Evolutionary conservation across 2,888 invertebrate genomes (phyloP), one percentile per base, ranked within the genome.

Genomic region (Agrochola macilenta): DNA sequence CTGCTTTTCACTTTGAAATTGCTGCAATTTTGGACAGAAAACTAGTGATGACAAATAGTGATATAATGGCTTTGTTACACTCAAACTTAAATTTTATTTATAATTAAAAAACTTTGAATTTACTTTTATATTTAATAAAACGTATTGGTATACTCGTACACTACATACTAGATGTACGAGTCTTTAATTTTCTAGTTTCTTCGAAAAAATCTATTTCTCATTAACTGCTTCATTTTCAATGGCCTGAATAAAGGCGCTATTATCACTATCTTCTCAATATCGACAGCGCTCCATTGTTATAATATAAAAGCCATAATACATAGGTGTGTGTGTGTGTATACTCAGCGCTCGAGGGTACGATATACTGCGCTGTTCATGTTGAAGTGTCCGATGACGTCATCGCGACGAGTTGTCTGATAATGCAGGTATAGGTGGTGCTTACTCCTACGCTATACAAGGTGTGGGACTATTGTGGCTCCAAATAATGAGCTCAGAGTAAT

Each of bases 371-470:
- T 74, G 74, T 69, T 79, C 63, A 71, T 60, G 39, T 52, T 79
- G 73, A 77, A 82, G 85, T 80, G 78, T 58, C 30, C 69, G 63
- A 65, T 85, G 88, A 87, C 88, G 87, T 87, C 85, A 84, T 49
- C 58, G 64, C 82, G 54, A 75, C 72, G 69, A 66, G 74, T 69
- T 70, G 66, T 57, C 73, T 61, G 66, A 82, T 85, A 82, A 46
- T 85, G 63, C 79, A 79, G 72, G 65, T 72, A 74, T 65, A 82
- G 68, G 35, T 64, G 69, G 58, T 72, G 78, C 74, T 69, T 49
- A 75, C 79, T 66, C 70, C 69, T 78, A 69, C 76, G 69, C 83
- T 76, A 39, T 49, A 85, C 71, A 69, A 72, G 85, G 70, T 74
- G 65, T 69, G 58, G 7, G 54, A 52, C 69, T 58, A 74, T 74